These are phyloP conservation scores for Turdus rufiventris DNA, from an alignment of 2,113 vertebrate genomes.

Conservation along the genomic window DNA sequence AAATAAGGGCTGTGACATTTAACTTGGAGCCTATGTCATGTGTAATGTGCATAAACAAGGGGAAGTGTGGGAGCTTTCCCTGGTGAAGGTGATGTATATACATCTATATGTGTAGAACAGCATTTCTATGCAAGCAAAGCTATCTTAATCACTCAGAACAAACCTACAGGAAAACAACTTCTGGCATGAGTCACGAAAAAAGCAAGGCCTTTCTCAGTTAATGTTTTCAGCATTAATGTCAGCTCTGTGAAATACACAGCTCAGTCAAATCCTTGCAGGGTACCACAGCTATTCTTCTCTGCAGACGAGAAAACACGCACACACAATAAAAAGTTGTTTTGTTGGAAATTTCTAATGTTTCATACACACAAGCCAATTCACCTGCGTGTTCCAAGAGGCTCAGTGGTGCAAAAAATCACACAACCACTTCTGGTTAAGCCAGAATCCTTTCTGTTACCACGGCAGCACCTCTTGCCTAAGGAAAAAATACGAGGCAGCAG, in stretches of 20 bases:
- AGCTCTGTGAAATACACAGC: not conserved
- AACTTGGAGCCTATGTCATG: not conserved
- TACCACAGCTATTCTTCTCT: not conserved
- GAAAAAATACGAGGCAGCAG: not conserved
- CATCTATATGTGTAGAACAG: not conserved
- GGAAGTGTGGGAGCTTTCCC: not conserved
- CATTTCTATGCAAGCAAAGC: not conserved
- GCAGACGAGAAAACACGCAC: not conserved
- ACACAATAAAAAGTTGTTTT: not conserved
- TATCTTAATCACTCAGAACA: not conserved
- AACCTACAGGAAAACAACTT: slow-evolving; percentile 20
- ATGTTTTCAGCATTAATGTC: not conserved
- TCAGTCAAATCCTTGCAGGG: not conserved
- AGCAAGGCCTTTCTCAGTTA: slow-evolving; percentile 5
- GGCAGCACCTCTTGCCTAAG: not conserved
- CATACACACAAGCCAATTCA: not conserved
- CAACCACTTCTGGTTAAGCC: not conserved
- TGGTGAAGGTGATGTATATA: not conserved
- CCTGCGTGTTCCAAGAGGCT: not conserved
- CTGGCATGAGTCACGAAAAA: slow-evolving; percentile 4
- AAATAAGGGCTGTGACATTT: slow-evolving; percentile 9
- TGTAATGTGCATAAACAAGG: not conserved
- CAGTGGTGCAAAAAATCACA: not conserved
- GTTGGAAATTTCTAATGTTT: not conserved
- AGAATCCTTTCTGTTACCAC: not conserved